These are phyloP conservation scores for Hirtodrosophila alboralis DNA, from an alignment of 2,888 invertebrate species.

Conservation along the genomic window DNA sequence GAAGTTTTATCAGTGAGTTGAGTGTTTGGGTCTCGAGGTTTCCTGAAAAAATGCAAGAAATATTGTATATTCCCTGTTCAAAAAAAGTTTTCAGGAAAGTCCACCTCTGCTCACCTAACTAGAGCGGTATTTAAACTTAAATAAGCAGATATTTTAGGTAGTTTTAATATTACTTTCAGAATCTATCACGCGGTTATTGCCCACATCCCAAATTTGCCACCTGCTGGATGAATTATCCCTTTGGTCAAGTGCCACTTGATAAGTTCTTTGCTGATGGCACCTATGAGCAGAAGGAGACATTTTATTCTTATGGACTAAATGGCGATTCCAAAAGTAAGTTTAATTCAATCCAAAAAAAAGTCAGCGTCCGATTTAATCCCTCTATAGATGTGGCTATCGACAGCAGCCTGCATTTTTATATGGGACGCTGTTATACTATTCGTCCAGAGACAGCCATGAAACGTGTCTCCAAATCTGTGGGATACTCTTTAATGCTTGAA, in stretches of 20 bases:
- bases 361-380: background rate
- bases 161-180: conserved; percentile 40
- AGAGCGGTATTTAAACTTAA: too few species aligned
- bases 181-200: conserved; percentile 59
- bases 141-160: too few species aligned
- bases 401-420: conserved; percentile 85
- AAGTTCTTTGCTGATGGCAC: conserved; percentile 87
- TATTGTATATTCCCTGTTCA: too few species aligned
- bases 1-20: conserved; percentile 85
- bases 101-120: too few species aligned
- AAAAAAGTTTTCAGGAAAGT: too few species aligned
- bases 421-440: conserved; percentile 87
- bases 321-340: conserved; percentile 84
- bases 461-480: conserved; percentile 84
- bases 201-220: conserved; percentile 85
- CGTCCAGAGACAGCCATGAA: conserved; percentile 84
- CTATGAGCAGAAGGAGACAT: conserved; percentile 85
- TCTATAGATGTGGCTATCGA: conserved; percentile 85
- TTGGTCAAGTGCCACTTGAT: conserved; percentile 85
- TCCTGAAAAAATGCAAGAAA: too few species aligned
- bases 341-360: too few species aligned
- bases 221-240: conserved; percentile 86
- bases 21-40: too few species aligned
- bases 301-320: conserved; percentile 85
- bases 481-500: conserved; percentile 86